Conservation (phyloP, 2,113 vertebrate species). For the Saccopteryx bilineata region DNA sequence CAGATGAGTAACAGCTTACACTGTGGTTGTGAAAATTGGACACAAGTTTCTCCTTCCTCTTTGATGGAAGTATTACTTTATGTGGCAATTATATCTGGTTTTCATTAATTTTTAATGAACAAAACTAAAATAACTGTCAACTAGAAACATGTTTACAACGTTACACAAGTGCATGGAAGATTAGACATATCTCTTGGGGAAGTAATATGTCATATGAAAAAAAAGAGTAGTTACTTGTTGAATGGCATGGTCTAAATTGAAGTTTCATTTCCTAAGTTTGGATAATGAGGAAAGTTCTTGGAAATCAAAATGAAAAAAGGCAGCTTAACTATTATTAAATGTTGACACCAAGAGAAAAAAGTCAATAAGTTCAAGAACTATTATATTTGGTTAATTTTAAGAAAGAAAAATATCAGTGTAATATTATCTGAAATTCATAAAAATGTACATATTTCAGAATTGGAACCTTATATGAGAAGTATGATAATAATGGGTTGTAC, state of each 20-base stretch:
- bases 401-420: background rate
- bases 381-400: conserved; percentile 6
- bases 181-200: background rate
- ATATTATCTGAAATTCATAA: conserved; percentile 1
- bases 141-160: background rate
- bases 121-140: background rate
- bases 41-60: background rate
- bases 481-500: background rate
- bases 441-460: background rate
- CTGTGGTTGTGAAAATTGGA: background rate
- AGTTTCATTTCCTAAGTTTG: conserved; percentile 51
- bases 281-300: background rate
- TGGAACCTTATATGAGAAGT: background rate
- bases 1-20: background rate
- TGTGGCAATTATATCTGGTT: background rate
- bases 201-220: background rate
- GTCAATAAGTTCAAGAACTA: background rate
- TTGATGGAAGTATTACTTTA: background rate
- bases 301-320: background rate
- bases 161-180: background rate
- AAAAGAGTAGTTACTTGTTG: background rate
- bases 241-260: conserved; percentile 26
- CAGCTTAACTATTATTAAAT: conserved; percentile 43
- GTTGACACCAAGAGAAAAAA: background rate
- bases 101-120: conserved; percentile 36